These are phyloP conservation scores for Netelia melanura DNA, from an alignment of 2,888 invertebrate genomes.

Conservation along the genomic window DNA sequence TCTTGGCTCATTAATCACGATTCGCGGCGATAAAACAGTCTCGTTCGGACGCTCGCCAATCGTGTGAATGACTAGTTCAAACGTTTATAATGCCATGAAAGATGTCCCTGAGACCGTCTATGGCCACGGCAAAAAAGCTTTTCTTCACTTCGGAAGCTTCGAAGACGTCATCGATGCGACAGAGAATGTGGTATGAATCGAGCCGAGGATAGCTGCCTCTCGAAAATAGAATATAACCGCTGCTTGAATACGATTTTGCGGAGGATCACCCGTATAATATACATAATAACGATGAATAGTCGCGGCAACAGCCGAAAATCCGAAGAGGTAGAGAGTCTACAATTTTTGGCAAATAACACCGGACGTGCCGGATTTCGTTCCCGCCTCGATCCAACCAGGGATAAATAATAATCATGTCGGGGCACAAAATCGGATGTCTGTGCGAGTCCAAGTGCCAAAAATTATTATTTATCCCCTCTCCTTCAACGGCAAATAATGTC, in stretches of 20 bases:
- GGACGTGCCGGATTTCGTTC: neutral
- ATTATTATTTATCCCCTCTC: neutral
- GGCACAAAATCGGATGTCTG: conserved; percentile 22
- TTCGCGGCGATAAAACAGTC: conserved; percentile 1
- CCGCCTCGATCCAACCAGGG: neutral
- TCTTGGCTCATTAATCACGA: neutral
- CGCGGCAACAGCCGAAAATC: neutral
- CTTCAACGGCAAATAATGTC: neutral
- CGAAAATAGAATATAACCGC: neutral
- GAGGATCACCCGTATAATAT: neutral
- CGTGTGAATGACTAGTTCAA: neutral
- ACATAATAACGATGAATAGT: neutral
- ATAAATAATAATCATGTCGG: conserved; percentile 32
- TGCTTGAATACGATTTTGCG: neutral
- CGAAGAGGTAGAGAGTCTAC: neutral
- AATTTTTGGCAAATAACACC: neutral
- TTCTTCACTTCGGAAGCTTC: neutral
- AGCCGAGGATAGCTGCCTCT: neutral
- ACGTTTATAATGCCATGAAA: neutral
- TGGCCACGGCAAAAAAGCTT: neutral
- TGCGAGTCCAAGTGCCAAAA: conserved; percentile 23
- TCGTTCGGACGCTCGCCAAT: conserved; percentile 5
- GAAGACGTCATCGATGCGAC: neutral
- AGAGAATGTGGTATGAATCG: neutral
- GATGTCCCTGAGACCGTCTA: neutral